Percentiles rank a stretch among this genome's conserved stretches.
Conservation (phyloP, 2,797 vertebrate species). For the Cynodonichthys magdalenae region DNA sequence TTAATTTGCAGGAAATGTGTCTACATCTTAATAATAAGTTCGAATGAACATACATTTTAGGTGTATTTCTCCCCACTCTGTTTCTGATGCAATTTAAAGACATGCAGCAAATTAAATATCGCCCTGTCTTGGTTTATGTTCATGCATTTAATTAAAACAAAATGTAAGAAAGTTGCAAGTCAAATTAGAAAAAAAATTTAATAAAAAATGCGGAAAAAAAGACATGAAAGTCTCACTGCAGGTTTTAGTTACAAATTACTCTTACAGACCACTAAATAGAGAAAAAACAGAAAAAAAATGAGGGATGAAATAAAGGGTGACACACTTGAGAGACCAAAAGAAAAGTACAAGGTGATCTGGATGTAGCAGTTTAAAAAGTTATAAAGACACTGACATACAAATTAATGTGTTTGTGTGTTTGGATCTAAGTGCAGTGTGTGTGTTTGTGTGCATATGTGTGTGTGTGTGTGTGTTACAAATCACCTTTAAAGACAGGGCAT, state of each 20-base stretch:
- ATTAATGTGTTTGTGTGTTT: background rate
- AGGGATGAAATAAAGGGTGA: conserved; percentile 54
- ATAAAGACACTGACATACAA: conserved; percentile 11
- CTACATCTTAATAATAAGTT: background rate
- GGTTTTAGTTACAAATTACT: conserved; percentile 44
- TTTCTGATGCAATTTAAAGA: background rate
- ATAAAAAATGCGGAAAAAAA: conserved; percentile 11
- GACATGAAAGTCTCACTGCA: conserved; percentile 33
- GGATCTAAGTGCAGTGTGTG: too few species aligned
- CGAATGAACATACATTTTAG: background rate
- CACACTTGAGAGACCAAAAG: conserved; percentile 21
- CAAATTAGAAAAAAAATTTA: conserved; percentile 24
- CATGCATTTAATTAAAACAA: conserved; percentile 14
- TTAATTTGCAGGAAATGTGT: background rate
- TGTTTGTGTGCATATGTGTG: background rate
- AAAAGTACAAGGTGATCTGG: conserved; percentile 16
- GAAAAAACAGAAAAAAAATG: conserved; percentile 30
- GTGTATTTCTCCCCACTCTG: background rate
- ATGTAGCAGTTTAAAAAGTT: conserved; percentile 34
- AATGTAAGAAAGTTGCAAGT: conserved; percentile 6
- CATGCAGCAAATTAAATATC: background rate
- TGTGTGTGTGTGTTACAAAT: conserved; percentile 31
- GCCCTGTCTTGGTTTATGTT: background rate
- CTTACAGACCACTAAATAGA: conserved; percentile 16
- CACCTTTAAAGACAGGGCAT: conserved; percentile 98